Evolutionary conservation across 2,797 vertebrate genomes (phyloP).

Genomic region (Sylvilagus floridanus): DNA sequence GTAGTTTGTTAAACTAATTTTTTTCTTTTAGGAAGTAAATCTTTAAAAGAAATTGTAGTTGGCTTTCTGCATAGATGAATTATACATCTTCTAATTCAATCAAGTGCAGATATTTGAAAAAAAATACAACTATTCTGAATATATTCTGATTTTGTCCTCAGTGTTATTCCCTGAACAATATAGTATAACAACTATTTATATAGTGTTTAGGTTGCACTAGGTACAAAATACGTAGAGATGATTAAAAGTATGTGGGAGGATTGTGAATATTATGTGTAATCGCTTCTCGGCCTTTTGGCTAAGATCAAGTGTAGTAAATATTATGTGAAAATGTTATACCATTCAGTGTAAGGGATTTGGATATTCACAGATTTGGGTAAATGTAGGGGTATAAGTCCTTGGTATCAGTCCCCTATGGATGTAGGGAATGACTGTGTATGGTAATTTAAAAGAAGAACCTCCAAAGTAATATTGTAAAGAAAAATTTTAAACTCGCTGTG

Average conservation of each 20-base stretch:
- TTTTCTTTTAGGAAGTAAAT: no score
- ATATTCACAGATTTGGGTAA: neutral
- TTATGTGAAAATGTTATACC: neutral
- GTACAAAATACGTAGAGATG: neutral
- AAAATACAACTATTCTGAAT: neutral
- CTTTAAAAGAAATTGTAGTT: neutral
- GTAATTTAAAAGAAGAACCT: neutral
- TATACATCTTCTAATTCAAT: neutral
- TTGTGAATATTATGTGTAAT: neutral
- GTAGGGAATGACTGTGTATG: neutral
- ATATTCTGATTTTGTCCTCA: neutral
- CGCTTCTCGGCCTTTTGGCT: no score
- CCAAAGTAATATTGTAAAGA: slow-evolving; percentile 19
- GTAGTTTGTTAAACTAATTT: neutral
- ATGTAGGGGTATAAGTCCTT: neutral
- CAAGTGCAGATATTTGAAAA: neutral
- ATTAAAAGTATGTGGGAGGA: neutral
- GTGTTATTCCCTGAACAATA: neutral
- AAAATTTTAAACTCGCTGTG: slow-evolving; percentile 33
- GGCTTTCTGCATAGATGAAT: fast-evolving
- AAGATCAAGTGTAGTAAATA: no score
- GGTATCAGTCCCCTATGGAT: neutral
- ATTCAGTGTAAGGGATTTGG: neutral
- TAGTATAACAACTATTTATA: neutral
- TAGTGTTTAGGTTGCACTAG: neutral